Percentiles rank a stretch among this genome's conserved stretches.
phyloP scores from a whole-genome alignment of 1,140 invertebrate genomes.

The Scaptomyza pallida region DNA sequence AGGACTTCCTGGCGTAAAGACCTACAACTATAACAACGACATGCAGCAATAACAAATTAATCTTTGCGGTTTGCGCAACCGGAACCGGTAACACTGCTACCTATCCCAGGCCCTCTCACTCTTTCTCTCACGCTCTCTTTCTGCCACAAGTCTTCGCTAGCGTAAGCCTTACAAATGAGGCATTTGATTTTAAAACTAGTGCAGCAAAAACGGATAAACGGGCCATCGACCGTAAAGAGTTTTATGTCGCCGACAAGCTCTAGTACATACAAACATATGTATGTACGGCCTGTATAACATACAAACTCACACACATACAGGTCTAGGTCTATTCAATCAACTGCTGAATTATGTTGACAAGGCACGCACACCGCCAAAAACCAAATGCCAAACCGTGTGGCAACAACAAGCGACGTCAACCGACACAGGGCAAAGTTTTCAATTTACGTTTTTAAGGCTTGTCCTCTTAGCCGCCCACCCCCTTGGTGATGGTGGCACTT shows the following conservation, averaged over 20 bases:
- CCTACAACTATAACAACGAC: constrained; percentile 32
- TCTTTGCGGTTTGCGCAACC: constrained; percentile 68
- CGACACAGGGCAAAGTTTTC: constrained; percentile 62
- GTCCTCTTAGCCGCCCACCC: background rate
- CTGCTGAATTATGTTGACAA: constrained; percentile 74
- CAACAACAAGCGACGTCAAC: background rate
- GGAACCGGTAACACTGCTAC: constrained; percentile 22
- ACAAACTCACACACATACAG: background rate
- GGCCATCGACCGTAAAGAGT: constrained; percentile 38
- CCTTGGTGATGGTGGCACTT: constrained; percentile 41
- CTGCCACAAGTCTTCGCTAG: background rate
- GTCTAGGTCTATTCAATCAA: constrained; percentile 58
- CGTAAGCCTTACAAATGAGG: constrained; percentile 67
- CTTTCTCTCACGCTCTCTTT: background rate
- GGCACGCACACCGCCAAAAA: constrained; percentile 61
- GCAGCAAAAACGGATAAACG: constrained; percentile 57
- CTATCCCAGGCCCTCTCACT: too few relatives aligned
- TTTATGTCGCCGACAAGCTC: constrained; percentile 61
- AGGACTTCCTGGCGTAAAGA: constrained; percentile 32
- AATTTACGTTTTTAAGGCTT: constrained; percentile 72
- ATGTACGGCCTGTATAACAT: constrained; percentile 35
- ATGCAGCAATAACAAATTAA: constrained; percentile 76
- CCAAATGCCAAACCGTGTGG: constrained; percentile 35
- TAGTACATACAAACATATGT: too few relatives aligned
- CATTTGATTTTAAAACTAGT: constrained; percentile 77